Conservation (phyloP, 1,140 invertebrate species). For the Euglossa dilemma region DNA sequence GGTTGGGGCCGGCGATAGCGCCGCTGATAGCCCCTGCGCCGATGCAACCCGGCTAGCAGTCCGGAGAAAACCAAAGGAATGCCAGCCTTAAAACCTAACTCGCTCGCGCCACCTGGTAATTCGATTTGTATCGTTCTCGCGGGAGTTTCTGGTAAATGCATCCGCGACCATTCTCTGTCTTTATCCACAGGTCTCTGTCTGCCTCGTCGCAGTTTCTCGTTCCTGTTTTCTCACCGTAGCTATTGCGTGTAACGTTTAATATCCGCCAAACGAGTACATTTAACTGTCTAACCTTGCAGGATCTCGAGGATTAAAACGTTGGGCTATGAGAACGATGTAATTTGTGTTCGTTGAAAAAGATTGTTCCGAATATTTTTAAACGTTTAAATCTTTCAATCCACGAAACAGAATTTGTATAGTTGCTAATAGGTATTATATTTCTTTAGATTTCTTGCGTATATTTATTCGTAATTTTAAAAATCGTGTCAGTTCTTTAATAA, state of each 20-base stretch:
- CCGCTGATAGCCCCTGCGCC: neutral
- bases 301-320: too few species aligned
- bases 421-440: too few species aligned
- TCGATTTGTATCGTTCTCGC: conserved; percentile 52
- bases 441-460: too few species aligned
- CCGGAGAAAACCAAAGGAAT: conserved; percentile 13
- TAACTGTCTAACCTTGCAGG: too few species aligned
- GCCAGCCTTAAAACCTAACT: conserved; percentile 17
- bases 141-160: conserved; percentile 13
- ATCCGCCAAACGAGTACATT: neutral
- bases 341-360: too few species aligned
- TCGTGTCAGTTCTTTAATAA: too few species aligned
- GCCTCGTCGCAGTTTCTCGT: neutral
- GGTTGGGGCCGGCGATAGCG: conserved; percentile 7
- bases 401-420: too few species aligned
- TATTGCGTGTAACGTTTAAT: conserved; percentile 22
- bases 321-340: too few species aligned
- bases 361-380: too few species aligned
- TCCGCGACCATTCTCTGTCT: neutral
- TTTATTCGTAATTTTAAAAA: too few species aligned
- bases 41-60: neutral
- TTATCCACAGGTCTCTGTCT: too few species aligned
- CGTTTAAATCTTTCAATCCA: too few species aligned
- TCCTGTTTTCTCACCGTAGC: neutral
- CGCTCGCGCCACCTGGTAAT: conserved; percentile 12